These are phyloP conservation scores for Gallinago stenura DNA, from an alignment of 2,797 vertebrate genomes.

Conservation along the genomic window DNA sequence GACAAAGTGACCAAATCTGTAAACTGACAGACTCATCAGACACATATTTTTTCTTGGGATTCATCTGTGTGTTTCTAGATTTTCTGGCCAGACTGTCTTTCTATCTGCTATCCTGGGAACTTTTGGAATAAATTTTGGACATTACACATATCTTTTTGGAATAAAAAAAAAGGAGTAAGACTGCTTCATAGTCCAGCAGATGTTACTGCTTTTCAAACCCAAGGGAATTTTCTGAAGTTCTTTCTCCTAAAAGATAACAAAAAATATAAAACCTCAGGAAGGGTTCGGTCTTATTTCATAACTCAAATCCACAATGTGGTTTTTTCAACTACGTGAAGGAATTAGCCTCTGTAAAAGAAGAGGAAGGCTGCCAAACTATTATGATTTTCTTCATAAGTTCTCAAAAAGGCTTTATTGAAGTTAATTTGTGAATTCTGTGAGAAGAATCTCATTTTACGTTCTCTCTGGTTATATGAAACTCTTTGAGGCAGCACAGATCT, in stretches of 20 bases:
- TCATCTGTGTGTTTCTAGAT: constrained; percentile 18
- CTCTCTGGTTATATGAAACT: constrained; percentile 18
- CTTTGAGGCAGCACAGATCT: constrained; percentile 45
- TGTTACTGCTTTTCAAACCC: constrained; percentile 48
- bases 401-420: constrained; percentile 33
- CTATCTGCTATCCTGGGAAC: constrained; percentile 47
- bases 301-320: not conserved
- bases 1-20: not conserved
- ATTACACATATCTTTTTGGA: constrained; percentile 54
- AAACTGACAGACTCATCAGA: not conserved
- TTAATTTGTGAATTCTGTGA: constrained; percentile 48
- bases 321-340: constrained; percentile 40
- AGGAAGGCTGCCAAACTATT: constrained; percentile 23
- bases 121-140: constrained; percentile 43
- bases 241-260: not conserved
- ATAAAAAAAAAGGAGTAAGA: constrained; percentile 26
- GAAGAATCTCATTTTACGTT: constrained; percentile 35
- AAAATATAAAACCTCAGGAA: not conserved
- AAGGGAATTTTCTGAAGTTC: not conserved
- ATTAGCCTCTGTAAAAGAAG: constrained; percentile 25
- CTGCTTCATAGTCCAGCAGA: constrained; percentile 49
- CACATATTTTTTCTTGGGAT: constrained; percentile 22
- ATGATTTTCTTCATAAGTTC: constrained; percentile 19
- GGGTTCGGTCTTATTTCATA: not conserved
- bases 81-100: constrained; percentile 48